phyloP scores from a whole-genome alignment of 2,113 vertebrate species.

The Poecilia latipinna region DNA sequence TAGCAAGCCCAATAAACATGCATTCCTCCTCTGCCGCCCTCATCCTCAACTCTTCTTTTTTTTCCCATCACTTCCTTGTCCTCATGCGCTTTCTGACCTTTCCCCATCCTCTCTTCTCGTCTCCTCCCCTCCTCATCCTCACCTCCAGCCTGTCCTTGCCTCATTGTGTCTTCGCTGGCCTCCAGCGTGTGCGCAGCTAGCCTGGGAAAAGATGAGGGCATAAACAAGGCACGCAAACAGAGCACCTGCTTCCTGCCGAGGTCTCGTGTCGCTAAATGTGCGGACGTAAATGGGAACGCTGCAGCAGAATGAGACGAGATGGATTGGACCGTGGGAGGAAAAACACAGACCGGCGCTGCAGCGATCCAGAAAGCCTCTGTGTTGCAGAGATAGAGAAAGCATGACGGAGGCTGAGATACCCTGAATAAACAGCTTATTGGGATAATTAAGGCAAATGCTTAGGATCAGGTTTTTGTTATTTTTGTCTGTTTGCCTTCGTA shows the following conservation, averaged over 20 bases:
- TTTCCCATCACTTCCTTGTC: background rate
- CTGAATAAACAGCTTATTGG: background rate
- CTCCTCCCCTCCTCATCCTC: constrained; percentile 6
- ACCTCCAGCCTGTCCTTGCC: constrained; percentile 14
- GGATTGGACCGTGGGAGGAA: constrained; percentile 33
- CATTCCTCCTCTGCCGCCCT: constrained; percentile 47
- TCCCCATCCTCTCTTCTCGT: background rate
- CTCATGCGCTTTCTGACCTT: constrained; percentile 24
- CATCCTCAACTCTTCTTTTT: background rate
- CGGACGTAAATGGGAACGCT: constrained; percentile 65
- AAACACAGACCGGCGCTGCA: constrained; percentile 24
- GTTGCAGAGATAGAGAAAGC: background rate
- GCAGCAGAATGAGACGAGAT: constrained; percentile 47
- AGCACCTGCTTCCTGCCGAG: constrained; percentile 78
- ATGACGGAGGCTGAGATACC: background rate
- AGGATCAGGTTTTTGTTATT: too few relatives aligned
- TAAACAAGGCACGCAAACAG: constrained; percentile 69
- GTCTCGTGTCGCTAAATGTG: constrained; percentile 63
- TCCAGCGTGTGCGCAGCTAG: constrained; percentile 17
- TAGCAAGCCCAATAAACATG: constrained; percentile 62
- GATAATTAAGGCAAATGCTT: background rate
- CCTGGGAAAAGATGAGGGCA: constrained; percentile 65
- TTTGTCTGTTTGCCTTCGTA: too few relatives aligned
- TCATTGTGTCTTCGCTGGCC: constrained; percentile 20
- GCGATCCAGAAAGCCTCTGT: constrained; percentile 4